A percentile compares a stretch with the other conserved stretches of the same genome.
Conservation (phyloP, 2,113 vertebrate genomes). For the Malurus alboscapulatus region DNA sequence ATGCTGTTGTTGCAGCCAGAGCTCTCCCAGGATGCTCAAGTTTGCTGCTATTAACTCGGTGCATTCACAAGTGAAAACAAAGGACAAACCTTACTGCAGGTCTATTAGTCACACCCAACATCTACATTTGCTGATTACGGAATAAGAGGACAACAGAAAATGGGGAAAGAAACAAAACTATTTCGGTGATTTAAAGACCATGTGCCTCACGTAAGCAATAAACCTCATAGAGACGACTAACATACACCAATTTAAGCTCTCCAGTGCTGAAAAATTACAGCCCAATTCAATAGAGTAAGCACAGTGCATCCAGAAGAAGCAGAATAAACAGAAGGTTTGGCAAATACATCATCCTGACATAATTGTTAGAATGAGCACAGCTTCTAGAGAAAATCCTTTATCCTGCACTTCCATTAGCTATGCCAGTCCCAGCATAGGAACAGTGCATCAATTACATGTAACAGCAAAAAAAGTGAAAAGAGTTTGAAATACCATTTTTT, state of each 20-base stretch:
- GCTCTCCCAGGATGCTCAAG: neutral
- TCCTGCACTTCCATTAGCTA: neutral
- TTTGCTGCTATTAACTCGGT: neutral
- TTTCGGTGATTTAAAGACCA: neutral
- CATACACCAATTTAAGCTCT: neutral
- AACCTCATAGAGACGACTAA: neutral
- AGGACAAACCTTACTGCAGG: neutral
- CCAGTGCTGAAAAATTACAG: neutral
- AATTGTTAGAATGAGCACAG: neutral
- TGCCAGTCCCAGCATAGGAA: neutral
- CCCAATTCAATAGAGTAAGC: neutral
- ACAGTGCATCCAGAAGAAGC: neutral
- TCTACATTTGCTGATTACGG: neutral
- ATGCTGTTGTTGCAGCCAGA: neutral
- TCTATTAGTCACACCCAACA: neutral
- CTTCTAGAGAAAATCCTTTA: neutral
- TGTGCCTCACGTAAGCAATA: neutral
- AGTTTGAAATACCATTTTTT: neutral
- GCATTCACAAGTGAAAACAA: neutral
- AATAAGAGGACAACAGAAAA: neutral
- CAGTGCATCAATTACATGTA: accelerated
- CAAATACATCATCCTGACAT: constrained; percentile 19
- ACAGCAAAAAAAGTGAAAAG: neutral
- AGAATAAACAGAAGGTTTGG: neutral
- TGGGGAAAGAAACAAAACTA: neutral